Evolutionary conservation across 2,888 invertebrate species (phyloP).

Genomic region (Dichetophora obliterata): DNA sequence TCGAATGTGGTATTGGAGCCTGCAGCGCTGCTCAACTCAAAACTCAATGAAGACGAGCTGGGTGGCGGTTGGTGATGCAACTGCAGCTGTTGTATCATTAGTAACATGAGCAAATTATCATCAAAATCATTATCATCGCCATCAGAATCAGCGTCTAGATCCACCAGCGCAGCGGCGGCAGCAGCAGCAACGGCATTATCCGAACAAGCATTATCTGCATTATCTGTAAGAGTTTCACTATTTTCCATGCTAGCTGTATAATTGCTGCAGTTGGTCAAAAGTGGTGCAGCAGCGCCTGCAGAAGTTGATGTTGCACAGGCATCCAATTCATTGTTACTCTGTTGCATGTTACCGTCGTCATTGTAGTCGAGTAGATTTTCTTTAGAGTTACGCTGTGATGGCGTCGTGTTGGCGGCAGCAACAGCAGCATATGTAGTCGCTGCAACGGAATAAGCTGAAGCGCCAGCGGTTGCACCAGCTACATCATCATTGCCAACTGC

Average conservation of each 20-base stretch:
- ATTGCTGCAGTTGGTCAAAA: background rate
- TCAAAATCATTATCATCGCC: conserved; percentile 54
- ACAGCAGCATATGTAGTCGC: background rate
- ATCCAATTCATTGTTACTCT: conserved; percentile 47
- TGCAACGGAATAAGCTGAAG: background rate
- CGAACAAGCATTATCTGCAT: background rate
- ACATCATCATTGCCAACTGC: conserved; percentile 45
- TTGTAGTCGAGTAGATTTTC: conserved; percentile 56
- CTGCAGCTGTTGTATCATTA: conserved; percentile 59
- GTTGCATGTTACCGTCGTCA: conserved; percentile 52
- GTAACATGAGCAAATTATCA: conserved; percentile 47
- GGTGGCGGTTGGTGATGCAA: conserved; percentile 56
- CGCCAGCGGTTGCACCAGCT: background rate
- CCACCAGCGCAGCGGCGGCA: background rate
- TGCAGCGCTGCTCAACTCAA: conserved; percentile 56
- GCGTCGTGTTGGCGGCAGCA: background rate
- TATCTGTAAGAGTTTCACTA: conserved; percentile 6
- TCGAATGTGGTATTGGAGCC: conserved; percentile 50
- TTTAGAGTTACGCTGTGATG: conserved; percentile 50
- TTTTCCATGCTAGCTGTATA: background rate
- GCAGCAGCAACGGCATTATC: background rate
- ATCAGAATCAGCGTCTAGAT: conserved; percentile 34
- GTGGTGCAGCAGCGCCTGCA: conserved; percentile 20
- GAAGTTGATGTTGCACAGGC: conserved; percentile 10
- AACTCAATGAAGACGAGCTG: conserved; percentile 51